Base-by-base conservation (phyloP, 2,888 invertebrate species). In the Pediacus dermestoides region DNA sequence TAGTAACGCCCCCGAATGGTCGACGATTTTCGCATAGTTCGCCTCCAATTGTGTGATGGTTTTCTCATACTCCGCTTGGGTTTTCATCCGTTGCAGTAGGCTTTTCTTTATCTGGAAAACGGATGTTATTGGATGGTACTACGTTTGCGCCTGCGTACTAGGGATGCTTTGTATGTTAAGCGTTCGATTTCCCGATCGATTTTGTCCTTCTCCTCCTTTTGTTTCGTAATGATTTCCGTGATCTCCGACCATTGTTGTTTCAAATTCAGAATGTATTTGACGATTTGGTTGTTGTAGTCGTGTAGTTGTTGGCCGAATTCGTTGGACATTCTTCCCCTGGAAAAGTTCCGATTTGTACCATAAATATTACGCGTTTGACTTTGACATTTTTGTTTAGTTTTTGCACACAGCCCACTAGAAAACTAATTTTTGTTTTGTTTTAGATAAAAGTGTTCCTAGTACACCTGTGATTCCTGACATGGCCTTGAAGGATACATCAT, bases 11-110 rank as follows among this genome's bases (percentile, higher is more conserved):
- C 48, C 47, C 0, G 59, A 57, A 0, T 48, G 42, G 16, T 49
- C 48, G 2, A 60, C 53, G 14, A 61, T 39, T 30, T 46, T 44
- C 1, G 27, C 25, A 30, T 60, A 60, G 15, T 50, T 50, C 4
- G 51, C 49, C 37, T 60, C 57, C 2, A 59, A 52, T 27, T 59
- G 52, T 11, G 42, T 37, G 7, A 60, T 59, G 3, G 55, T 53
- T n/a, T 40, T 44, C 34, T 60, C 58, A 30, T 60, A 61, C 8
- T 55, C 37, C n/a, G 42, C 44, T 31, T 47, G 38, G 1, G 56
- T 46, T 12, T 39, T 26, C 2, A 53, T 31, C n/a, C 60, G 46
- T 43, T 60, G 57, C 4, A 39, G 38, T 28, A 58, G 28, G 16
- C 55, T 55, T 37, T 52, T 28, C 4, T 28, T 28, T 4, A 28